These are phyloP conservation scores for Rhagologus leucostigma DNA, from an alignment of 2,113 vertebrate species.

Conservation along the genomic window DNA sequence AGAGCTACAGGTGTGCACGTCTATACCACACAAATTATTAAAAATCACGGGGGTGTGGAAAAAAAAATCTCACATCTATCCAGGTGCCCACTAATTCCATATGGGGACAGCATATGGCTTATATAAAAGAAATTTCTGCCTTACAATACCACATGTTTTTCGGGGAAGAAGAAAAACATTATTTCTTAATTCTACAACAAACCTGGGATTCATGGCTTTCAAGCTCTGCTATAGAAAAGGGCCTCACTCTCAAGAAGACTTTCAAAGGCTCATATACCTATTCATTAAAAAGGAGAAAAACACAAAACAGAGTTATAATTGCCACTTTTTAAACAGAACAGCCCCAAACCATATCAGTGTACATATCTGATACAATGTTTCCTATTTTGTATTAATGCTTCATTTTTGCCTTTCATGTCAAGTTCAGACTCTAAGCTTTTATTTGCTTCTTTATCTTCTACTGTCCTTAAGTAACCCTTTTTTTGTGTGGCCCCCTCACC, in stretches of 20 bases:
- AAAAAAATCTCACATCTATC: background rate
- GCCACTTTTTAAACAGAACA: background rate
- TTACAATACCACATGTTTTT: background rate
- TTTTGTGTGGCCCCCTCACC: accelerated
- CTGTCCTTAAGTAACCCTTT: background rate
- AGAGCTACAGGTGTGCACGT: background rate
- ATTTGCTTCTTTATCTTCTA: background rate
- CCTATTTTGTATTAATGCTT: background rate
- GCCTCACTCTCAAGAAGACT: slow-evolving; percentile 83
- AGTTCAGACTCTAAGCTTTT: background rate
- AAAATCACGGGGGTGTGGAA: accelerated
- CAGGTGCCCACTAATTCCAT: background rate
- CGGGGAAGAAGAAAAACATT: accelerated
- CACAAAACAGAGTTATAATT: background rate
- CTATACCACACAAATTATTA: background rate
- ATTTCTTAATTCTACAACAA: background rate
- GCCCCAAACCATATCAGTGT: background rate
- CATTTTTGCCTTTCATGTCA: background rate
- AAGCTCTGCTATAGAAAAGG: slow-evolving; percentile 80
- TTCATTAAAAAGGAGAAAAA: background rate
- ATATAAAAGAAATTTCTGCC: background rate
- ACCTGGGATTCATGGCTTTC: slow-evolving; percentile 80
- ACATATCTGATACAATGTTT: background rate
- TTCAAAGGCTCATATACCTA: slow-evolving; percentile 70
- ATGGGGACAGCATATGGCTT: background rate